Evolutionary conservation across 2,113 vertebrate genomes (phyloP), one percentile per base, ranked within the genome.

Genomic region (Gambusia holbrooki): DNA sequence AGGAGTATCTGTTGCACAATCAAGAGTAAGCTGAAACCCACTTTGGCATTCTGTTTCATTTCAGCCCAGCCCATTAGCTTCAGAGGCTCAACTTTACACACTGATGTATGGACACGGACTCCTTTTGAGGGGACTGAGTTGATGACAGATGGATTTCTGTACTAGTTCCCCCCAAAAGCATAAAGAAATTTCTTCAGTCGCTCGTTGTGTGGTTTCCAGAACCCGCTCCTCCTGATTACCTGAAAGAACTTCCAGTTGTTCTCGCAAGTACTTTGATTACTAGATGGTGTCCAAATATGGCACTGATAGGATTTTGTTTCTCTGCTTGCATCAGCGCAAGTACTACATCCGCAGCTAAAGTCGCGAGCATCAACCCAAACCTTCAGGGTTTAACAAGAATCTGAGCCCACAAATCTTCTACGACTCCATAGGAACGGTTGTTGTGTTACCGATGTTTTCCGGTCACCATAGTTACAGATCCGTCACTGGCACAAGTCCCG

Each of bases 261-360:
- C 77, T 69, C 82, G 81, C 88, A 89, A 80, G 78, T 86, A 45
- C 77, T 70, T 75, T 1, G 19, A 65, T 48, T 54, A 70, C 75
- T 85, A 82, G 72, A 87, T 84, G 80, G 76, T 86, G 67, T 83
- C 83, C 79, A 87, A 83, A 87, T 88, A 87, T 82, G 83, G 67
- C 9, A 76, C 81, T 61, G n/a, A 62, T 40, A 32, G 22, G 35
- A 74, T 68, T 37, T 66, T 48, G 77, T 70, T 13, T 76, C 63
- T 54, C 64, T 37, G 48, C 71, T 77, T 32, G 32, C 62, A 76
- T 66, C 28, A 51, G 0, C 40, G 54, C 70, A 32, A 61, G 64
- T 30, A 8, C 27, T 65, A 14, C 62, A 37, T 76, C 62, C 73
- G 35, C 69, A 54, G 76, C 54, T 69, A 7, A 67, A 51, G 68